Conservation (phyloP, 2,113 vertebrate species). For the Echinops telfairi region DNA sequence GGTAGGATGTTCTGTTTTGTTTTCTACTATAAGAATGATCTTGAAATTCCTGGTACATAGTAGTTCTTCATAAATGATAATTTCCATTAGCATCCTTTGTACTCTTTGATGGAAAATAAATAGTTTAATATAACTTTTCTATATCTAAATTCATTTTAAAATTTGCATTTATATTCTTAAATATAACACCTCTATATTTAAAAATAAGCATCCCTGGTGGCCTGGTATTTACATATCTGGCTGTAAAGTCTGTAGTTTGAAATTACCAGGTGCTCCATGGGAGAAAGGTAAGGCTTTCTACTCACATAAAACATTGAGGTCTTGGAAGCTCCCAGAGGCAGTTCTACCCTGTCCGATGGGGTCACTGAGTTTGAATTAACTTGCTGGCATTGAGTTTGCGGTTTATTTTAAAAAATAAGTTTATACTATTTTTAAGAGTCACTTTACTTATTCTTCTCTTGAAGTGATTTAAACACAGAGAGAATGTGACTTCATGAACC, state of each 20-base stretch:
- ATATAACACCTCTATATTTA: neutral
- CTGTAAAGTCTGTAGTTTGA: too few species aligned
- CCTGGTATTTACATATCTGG: too few species aligned
- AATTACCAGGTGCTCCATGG: too few species aligned
- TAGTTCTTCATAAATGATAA: neutral
- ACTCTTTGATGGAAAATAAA: constrained; percentile 10
- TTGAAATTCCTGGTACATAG: too few species aligned
- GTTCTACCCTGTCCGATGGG: too few species aligned
- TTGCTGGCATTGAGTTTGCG: too few species aligned
- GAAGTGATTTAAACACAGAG: neutral
- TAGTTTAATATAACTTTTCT: neutral
- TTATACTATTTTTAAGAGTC: neutral
- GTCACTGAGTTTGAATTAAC: too few species aligned
- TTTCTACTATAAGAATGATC: too few species aligned
- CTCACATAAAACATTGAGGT: too few species aligned
- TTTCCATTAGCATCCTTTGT: neutral
- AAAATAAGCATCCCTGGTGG: neutral
- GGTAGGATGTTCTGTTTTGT: too few species aligned
- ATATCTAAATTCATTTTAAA: neutral
- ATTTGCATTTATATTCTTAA: constrained; percentile 14
- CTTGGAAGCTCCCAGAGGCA: too few species aligned
- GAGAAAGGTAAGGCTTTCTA: too few species aligned
- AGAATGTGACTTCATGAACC: neutral
- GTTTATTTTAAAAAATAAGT: constrained; percentile 46
- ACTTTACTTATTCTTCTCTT: neutral